Percentiles rank a stretch among this genome's conserved stretches.
phyloP scores from a whole-genome alignment of 1,140 invertebrate genomes.

The Procambarus clarkii region DNA sequence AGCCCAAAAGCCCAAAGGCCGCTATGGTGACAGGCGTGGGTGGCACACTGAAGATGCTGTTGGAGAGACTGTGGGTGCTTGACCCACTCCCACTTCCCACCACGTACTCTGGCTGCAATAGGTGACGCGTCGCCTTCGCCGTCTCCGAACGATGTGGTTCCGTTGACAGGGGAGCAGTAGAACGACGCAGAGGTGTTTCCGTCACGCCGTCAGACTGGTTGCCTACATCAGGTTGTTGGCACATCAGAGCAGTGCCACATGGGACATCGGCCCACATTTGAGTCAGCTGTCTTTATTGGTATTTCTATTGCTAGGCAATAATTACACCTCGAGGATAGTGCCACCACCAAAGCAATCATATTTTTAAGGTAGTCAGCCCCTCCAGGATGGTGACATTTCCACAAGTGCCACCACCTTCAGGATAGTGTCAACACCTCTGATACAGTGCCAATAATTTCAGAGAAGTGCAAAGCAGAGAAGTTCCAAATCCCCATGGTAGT shows the following conservation, averaged over 20 bases:
- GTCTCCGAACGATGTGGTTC: conserved; percentile 79
- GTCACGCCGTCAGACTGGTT: conserved; percentile 77
- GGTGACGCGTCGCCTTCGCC: conserved; percentile 86
- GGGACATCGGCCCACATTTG: conserved; percentile 35
- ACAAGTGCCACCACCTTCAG: no score
- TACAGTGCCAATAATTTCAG: no score
- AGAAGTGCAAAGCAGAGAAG: no score
- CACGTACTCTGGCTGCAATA: conserved; percentile 82
- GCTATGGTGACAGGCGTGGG: conserved; percentile 76
- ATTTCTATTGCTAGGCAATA: neutral
- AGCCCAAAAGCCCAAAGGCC: conserved; percentile 84
- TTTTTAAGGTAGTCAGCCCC: neutral
- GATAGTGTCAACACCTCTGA: no score
- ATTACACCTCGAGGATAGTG: neutral
- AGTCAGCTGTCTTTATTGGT: neutral
- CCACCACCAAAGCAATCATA: neutral
- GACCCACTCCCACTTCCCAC: conserved; percentile 81
- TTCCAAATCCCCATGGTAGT: no score
- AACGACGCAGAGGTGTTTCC: conserved; percentile 84
- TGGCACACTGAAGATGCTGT: conserved; percentile 69
- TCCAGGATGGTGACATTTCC: no score
- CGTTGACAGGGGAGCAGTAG: conserved; percentile 86
- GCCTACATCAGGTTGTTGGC: conserved; percentile 73
- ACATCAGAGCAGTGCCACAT: conserved; percentile 57
- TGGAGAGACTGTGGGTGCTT: conserved; percentile 76